Base-by-base conservation (phyloP, 2,113 vertebrate genomes). In the Leucoraja erinaceus region DNA sequence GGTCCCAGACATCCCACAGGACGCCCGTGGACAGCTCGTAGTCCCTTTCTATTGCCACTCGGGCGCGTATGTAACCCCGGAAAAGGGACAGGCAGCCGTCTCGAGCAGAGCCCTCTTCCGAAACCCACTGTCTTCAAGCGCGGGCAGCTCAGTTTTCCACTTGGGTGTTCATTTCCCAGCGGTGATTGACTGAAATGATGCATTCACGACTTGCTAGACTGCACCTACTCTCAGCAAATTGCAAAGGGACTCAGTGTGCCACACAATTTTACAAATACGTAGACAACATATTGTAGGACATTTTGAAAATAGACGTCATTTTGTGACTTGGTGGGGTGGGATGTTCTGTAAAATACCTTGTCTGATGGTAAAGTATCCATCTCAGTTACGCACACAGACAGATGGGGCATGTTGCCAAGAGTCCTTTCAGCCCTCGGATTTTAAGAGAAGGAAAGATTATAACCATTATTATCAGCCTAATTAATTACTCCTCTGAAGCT, bases 401-500 rank as follows among this genome's bases (percentile, higher is more conserved):
- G 83, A 88, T 88, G 83, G 83, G 83, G 83, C 83, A 88, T 88
- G 63, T 88, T 88, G 83, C 83, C 83, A 88, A 31, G 28, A 88
- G 83, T 12, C 59, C 59, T 88, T 63, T 88, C 63, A 63, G n/a
- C 28, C 83, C 59, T 88, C 83, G 33, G 14, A 59, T 68, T 68
- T 72, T 72, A 63, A 88, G n/a, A 88, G 63, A 88, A 66, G 83
- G 83, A 88, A 88, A 88, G 83, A 88, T 88, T 88, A 88, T 88
- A 61, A 88, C 56, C 81, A 86, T 66, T 88, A 88, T 88, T 63
- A 63, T 88, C 83, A 88, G 83, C 83, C 83, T 88, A 88, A 88
- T 88, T 88, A 88, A 63, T 88, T 88, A 88, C 83, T 88, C 59
- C 63, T 88, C 83, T 88, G 83, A 66, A 31, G 59, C 63, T 88